Conservation (phyloP, 2,113 vertebrate species). For the Zosterops borbonicus region DNA sequence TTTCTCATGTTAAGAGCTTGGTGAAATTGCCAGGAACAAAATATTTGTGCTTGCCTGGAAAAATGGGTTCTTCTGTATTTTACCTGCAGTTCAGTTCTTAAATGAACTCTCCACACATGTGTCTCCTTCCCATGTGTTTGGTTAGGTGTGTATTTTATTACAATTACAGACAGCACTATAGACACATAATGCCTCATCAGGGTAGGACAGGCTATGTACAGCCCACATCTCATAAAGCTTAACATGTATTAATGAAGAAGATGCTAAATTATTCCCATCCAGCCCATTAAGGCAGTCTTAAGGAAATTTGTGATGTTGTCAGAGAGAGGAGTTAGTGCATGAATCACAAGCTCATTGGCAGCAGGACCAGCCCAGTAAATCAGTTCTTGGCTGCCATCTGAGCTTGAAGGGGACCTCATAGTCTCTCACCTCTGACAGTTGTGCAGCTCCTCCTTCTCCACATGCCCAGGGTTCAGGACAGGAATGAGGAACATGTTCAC, state of each 20-base stretch:
- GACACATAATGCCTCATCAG: not conserved
- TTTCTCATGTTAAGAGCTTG: slow-evolving; percentile 42
- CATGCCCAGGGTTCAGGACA: not conserved
- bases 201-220: not conserved
- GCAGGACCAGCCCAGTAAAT: slow-evolving; percentile 33
- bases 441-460: not conserved
- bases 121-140: not conserved
- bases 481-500: not conserved
- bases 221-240: not conserved
- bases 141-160: slow-evolving; percentile 3
- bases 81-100: slow-evolving; percentile 32
- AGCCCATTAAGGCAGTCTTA: slow-evolving; percentile 17
- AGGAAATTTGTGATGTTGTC: slow-evolving; percentile 24
- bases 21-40: slow-evolving; percentile 23
- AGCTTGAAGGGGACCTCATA: not conserved
- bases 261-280: slow-evolving; percentile 38
- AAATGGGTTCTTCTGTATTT: not conserved
- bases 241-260: slow-evolving; percentile 38
- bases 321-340: slow-evolving; percentile 12
- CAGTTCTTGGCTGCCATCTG: slow-evolving; percentile 34
- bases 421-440: not conserved
- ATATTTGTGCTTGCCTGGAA: not conserved
- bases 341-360: slow-evolving; percentile 28
- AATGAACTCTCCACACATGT: not conserved
- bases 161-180: not conserved